phyloP scores from a whole-genome alignment of 2,888 invertebrate genomes.

The Ophion ventricosus region DNA sequence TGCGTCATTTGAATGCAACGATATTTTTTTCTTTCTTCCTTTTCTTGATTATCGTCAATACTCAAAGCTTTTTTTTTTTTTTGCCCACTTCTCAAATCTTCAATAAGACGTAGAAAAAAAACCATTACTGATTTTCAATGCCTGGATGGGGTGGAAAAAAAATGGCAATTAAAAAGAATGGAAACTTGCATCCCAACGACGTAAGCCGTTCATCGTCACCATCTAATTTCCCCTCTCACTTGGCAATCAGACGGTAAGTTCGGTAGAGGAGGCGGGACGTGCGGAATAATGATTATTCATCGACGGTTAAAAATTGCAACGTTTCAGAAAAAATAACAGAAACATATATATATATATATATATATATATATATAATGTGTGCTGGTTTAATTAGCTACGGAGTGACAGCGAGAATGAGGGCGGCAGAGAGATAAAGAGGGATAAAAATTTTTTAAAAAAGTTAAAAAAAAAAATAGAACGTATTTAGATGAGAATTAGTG shows the following conservation, averaged over 20 bases:
- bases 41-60: too few relatives aligned
- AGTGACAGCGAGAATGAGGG: not conserved
- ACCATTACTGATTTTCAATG: not conserved
- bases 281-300: not conserved
- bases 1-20: too few relatives aligned
- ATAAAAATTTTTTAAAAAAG: not conserved
- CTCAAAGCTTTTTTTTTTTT: not conserved
- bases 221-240: not conserved
- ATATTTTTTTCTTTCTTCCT: too few relatives aligned
- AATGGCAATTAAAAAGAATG: not conserved
- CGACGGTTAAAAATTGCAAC: not conserved
- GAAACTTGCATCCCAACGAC: too few relatives aligned
- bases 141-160: not conserved
- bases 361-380: not conserved
- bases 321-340: not conserved
- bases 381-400: not conserved
- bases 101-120: not conserved
- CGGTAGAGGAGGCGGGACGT: not conserved
- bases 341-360: not conserved
- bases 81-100: not conserved
- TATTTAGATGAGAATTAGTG: slow-evolving; percentile 44
- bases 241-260: not conserved
- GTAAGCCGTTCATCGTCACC: not conserved
- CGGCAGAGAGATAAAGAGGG: not conserved
- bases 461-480: not conserved